Evolutionary conservation across 2,797 vertebrate genomes (phyloP).

Genomic region (Oreochromis grahami): DNA sequence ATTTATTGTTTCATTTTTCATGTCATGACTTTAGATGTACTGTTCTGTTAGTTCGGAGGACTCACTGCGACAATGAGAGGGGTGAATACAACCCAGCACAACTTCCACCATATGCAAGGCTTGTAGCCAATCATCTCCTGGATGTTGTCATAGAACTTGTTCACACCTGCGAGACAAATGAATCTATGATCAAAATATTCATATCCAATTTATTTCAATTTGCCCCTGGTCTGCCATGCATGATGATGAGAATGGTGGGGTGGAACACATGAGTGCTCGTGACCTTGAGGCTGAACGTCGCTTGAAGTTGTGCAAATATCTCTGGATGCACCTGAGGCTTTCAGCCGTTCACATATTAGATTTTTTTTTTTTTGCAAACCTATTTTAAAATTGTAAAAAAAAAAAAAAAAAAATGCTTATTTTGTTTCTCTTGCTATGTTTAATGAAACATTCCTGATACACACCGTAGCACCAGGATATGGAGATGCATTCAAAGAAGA

Average conservation of each 20-base stretch:
- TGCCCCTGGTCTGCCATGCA: constrained; percentile 42
- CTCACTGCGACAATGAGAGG: constrained; percentile 95
- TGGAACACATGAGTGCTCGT: constrained; percentile 25
- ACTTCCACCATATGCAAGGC: constrained; percentile 97
- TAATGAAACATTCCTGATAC: constrained; percentile 33
- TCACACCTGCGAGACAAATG: constrained; percentile 83
- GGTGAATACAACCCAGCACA: constrained; percentile 98
- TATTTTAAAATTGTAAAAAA: background rate
- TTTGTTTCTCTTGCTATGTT: background rate
- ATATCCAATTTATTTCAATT: constrained; percentile 62
- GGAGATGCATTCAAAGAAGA: constrained; percentile 98
- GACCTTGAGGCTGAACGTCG: constrained; percentile 42
- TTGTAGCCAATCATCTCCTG: constrained; percentile 98
- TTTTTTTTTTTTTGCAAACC: background rate
- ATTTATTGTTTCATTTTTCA: constrained; percentile 55
- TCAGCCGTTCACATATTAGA: background rate
- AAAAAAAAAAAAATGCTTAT: background rate
- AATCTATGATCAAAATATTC: constrained; percentile 52
- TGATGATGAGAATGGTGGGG: constrained; percentile 45
- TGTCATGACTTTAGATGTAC: constrained; percentile 50
- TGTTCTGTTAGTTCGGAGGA: constrained; percentile 35
- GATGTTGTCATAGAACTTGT: constrained; percentile 98
- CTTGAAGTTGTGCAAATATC: constrained; percentile 19
- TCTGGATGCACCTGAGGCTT: background rate
- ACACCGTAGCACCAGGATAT: constrained; percentile 99